Evolutionary conservation across 2,888 invertebrate genomes (phyloP), one percentile per base, ranked within the genome.

Genomic region (Notodonta ziczac): DNA sequence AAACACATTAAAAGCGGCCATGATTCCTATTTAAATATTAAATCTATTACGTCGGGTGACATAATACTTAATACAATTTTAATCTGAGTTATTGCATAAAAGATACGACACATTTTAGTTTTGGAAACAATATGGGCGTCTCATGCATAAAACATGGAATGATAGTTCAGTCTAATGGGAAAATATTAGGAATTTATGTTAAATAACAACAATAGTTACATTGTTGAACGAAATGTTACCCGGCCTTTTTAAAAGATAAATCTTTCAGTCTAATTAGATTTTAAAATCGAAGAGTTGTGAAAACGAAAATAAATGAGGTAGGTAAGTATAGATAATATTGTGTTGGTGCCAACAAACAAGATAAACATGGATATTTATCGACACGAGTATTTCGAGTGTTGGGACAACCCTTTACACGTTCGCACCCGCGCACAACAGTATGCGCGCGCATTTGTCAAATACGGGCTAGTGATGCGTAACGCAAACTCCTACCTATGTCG

Each of bases 381-480:
- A 88, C 86, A 86, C 82, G 82, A 84, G 83, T 67, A 80, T 77
- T 82, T 87, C 82, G 84, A 90, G 93, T 90, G 42, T 56, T 56
- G 16, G 90, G 87, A 76, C 88, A 91, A 87, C 90, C 91, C 92
- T 93, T 90, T 87, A 86, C 88, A 85, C 83, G 80, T 83, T 83
- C 80, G 84, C 87, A 82, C 87, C 88, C 86, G 86, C 66, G 65
- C 62, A 69, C 69, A 67, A 66, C 81, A 83, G 84, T 80, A 79
- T 82, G 81, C 82, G 82, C 74, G 81, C 85, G 79, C 77, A 78
- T 78, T 85, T 82, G 77, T 77, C 89, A 93, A 93, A 93, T 88
- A 93, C 78, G 75, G 69, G 85, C 86, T 93, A 93, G 93, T 93
- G 93, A 93, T 93, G 93, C 93, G 91, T 90, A 93, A 93, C 92